Conservation (phyloP, 2,113 vertebrate species). For the Equus quagga region DNA sequence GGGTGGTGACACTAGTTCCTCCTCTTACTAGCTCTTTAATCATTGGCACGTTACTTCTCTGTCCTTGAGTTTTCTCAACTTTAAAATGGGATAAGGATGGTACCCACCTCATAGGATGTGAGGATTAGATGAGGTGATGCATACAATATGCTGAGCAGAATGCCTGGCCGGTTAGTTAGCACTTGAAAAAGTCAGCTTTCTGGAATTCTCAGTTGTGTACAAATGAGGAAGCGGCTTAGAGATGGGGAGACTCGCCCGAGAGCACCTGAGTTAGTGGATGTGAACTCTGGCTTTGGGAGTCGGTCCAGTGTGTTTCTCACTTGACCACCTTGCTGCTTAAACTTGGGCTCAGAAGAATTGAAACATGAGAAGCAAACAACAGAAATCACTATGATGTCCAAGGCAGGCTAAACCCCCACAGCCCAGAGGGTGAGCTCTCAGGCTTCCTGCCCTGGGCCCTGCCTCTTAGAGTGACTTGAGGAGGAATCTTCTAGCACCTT, state of each 20-base stretch:
- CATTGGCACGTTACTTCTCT: background rate
- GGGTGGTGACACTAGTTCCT: accelerated
- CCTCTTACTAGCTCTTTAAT: background rate
- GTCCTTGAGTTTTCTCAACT: background rate
- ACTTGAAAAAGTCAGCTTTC: background rate
- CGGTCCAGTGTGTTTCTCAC: background rate
- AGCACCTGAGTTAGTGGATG: background rate
- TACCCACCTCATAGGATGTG: accelerated
- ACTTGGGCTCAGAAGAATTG: background rate
- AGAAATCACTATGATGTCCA: background rate
- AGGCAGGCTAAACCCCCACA: accelerated
- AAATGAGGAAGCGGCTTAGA: background rate
- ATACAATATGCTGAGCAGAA: no score
- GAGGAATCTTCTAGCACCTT: constrained; percentile 52
- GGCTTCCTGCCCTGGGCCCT: constrained; percentile 31
- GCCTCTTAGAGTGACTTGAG: constrained; percentile 47
- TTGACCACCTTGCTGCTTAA: background rate
- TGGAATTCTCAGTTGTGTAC: background rate
- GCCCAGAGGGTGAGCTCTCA: background rate
- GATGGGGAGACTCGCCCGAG: background rate
- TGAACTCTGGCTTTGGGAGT: background rate
- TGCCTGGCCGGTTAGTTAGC: background rate
- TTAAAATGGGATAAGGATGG: background rate
- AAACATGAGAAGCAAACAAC: background rate
- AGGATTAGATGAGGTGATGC: background rate